Evolutionary conservation across 2,888 invertebrate species (phyloP).

Genomic region (Cylloceria caligata): DNA sequence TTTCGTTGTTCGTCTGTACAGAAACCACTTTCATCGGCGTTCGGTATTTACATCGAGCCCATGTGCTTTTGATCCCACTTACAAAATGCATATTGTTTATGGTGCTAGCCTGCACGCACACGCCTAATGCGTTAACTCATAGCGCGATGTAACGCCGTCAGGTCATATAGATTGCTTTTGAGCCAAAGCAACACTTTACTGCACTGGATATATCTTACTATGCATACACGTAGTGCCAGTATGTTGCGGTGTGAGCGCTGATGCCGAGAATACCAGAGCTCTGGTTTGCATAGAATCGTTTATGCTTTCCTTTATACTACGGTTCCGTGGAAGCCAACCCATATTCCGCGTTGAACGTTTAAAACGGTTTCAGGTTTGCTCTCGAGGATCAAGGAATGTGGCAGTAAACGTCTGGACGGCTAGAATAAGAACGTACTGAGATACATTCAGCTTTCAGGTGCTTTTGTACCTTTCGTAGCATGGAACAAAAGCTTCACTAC

Average conservation of each 20-base stretch:
- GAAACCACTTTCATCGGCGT: neutral
- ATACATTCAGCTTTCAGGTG: neutral
- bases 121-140: constrained; percentile 24
- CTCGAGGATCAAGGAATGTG: constrained; percentile 41
- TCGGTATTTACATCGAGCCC: constrained; percentile 24
- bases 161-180: constrained; percentile 52
- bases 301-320: constrained; percentile 50
- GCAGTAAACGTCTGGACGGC: constrained; percentile 32
- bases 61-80: constrained; percentile 34
- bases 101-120: neutral
- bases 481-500: neutral
- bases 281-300: constrained; percentile 52
- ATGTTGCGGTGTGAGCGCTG: neutral
- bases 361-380: constrained; percentile 27
- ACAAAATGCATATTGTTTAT: constrained; percentile 47
- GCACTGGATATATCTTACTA: constrained; percentile 4
- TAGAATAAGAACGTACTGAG: constrained; percentile 3
- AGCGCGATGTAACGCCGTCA: constrained; percentile 5
- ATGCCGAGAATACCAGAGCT: constrained; percentile 30
- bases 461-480: neutral
- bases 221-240: neutral
- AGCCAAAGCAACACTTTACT: constrained; percentile 46
- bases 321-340: constrained; percentile 39
- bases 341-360: constrained; percentile 26
- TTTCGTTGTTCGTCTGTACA: constrained; percentile 4